Conservation (phyloP, 2,888 invertebrate genomes). For the Spodoptera picta region DNA sequence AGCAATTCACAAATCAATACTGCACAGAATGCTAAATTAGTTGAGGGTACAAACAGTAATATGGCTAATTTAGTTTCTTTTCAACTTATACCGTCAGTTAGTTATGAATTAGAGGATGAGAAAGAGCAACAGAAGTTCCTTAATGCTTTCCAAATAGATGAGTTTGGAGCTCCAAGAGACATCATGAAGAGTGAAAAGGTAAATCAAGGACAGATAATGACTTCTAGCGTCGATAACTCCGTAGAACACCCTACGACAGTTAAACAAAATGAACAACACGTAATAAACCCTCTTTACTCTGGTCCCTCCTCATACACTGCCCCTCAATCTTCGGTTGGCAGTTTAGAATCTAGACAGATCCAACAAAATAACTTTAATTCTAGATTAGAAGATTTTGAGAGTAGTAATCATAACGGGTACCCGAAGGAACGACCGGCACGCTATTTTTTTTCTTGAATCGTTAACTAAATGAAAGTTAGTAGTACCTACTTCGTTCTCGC, state of each 20-base stretch:
- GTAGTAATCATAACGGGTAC: conserved; percentile 70
- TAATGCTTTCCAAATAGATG: conserved; percentile 74
- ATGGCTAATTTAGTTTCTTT: conserved; percentile 62
- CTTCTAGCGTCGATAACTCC: conserved; percentile 70
- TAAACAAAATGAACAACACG: conserved; percentile 60
- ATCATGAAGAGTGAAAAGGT: conserved; percentile 54
- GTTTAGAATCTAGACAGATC: conserved; percentile 64
- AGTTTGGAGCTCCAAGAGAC: conserved; percentile 72
- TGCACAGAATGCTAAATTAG: conserved; percentile 40
- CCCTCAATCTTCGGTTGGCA: conserved; percentile 81
- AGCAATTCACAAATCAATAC: conserved; percentile 29
- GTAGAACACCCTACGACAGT: conserved; percentile 68
- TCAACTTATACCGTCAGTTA: conserved; percentile 79
- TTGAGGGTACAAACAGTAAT: conserved; percentile 17
- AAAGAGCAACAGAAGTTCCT: conserved; percentile 76
- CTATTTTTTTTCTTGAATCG: conserved; percentile 66
- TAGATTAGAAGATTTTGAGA: conserved; percentile 77
- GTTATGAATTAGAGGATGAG: conserved; percentile 77
- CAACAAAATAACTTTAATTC: conserved; percentile 65
- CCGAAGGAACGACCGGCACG: conserved; percentile 70
- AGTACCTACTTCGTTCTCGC: too few relatives aligned
- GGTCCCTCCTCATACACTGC: conserved; percentile 84
- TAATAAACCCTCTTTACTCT: conserved; percentile 69
- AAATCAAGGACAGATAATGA: conserved; percentile 60
- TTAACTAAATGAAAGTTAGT: conserved; percentile 7